Evolutionary conservation across 1,140 invertebrate genomes (phyloP).

Genomic region (Drosophila nigromelanica): DNA sequence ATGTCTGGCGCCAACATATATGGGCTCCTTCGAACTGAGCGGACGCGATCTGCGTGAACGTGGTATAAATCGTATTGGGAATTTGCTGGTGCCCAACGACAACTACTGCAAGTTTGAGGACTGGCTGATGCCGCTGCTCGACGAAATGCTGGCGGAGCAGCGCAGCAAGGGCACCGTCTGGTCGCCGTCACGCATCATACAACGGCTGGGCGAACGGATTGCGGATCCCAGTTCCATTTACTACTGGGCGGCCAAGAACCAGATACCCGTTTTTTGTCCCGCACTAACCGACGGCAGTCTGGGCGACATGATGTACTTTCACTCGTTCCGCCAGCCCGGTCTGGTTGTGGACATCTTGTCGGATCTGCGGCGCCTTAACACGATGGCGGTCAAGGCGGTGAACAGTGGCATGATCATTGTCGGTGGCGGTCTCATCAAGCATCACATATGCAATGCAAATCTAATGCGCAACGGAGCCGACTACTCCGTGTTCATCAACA

Average conservation of each 20-base stretch:
- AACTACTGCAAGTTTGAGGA: conserved; percentile 99
- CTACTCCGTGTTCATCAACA: conserved; percentile 98
- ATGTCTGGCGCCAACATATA: conserved; percentile 96
- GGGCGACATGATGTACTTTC: conserved; percentile 99
- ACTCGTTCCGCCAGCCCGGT: conserved; percentile 96
- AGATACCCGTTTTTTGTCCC: conserved; percentile 99
- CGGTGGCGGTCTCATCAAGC: conserved; percentile 98
- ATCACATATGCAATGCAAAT: conserved; percentile 99
- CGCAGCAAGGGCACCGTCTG: conserved; percentile 90
- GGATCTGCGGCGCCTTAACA: conserved; percentile 95
- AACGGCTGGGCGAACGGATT: conserved; percentile 94
- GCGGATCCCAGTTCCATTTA: conserved; percentile 96
- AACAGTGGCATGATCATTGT: conserved; percentile 98
- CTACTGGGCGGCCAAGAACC: conserved; percentile 99
- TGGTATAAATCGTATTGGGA: conserved; percentile 99
- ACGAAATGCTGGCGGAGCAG: conserved; percentile 96
- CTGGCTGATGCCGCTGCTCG: conserved; percentile 97
- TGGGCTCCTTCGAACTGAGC: conserved; percentile 91
- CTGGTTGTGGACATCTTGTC: conserved; percentile 97
- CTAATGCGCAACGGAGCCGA: conserved; percentile 99
- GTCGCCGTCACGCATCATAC: conserved; percentile 96
- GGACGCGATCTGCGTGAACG: conserved; percentile 91
- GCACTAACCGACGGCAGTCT: conserved; percentile 99
- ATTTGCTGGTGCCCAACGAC: conserved; percentile 98
- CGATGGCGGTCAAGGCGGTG: conserved; percentile 96